These are phyloP conservation scores for Nycticebus coucang DNA, from an alignment of 2,113 vertebrate species.

Conservation along the genomic window DNA sequence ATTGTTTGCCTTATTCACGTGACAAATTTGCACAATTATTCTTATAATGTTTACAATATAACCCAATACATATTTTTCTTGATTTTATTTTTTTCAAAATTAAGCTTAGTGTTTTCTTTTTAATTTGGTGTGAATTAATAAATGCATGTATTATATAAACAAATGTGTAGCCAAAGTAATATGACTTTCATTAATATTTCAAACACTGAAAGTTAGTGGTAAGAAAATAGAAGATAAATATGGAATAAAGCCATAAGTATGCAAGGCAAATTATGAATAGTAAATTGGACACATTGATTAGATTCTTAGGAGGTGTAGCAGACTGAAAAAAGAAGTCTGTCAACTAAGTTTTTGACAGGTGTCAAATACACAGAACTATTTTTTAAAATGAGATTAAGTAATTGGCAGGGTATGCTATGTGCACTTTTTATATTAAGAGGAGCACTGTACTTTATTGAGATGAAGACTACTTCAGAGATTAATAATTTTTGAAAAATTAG, in stretches of 20 bases:
- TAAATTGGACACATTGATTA: constrained; percentile 82
- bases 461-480: constrained; percentile 20
- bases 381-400: constrained; percentile 66
- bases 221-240: constrained; percentile 78
- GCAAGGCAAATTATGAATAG: constrained; percentile 80
- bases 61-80: not conserved
- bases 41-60: not conserved
- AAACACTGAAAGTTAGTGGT: constrained; percentile 65
- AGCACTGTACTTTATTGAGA: constrained; percentile 36
- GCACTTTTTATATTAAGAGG: constrained; percentile 47
- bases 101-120: not conserved
- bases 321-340: constrained; percentile 72
- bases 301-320: constrained; percentile 72
- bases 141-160: not conserved
- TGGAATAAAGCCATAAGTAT: constrained; percentile 68
- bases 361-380: constrained; percentile 70
- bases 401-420: constrained; percentile 59
- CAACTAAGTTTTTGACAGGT: constrained; percentile 77
- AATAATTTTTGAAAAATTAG: constrained; percentile 26
- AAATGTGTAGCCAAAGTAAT: not conserved
- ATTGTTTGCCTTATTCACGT: not conserved
- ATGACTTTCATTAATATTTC: constrained; percentile 65
- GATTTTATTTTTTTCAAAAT: not conserved
- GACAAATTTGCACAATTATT: not conserved
- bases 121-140: not conserved